Evolutionary conservation across 1,140 invertebrate genomes (phyloP), one percentile per base, ranked within the genome.

Genomic region (Hestina assimilis): DNA sequence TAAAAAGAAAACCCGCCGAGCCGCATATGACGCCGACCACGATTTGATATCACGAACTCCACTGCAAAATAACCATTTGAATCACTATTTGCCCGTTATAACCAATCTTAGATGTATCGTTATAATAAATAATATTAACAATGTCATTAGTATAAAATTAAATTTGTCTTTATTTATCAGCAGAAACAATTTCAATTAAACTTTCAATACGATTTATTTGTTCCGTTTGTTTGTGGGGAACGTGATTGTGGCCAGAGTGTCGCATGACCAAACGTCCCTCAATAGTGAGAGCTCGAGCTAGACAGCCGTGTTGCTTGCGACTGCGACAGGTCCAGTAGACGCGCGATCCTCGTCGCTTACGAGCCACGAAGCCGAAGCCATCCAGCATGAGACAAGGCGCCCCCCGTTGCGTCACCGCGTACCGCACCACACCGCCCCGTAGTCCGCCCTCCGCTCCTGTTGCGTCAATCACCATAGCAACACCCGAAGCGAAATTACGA

Each of bases 21-120:
- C 48, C 83, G 79, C 83, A 89, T 82, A 57, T 89, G 89, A 43
- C 89, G 75, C 17, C 87, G 71, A 3, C 89, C 87, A 14, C 89
- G 82, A 54, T 89, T 89, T 46, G 89, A 89, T 71, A 89, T 89
- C 76, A 89, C 83, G 76, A 89, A 89, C 68, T 89, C 83, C 43
- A 89, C 89, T 89, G 86, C 14, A 83, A 89, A 85, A 80, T 54
- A 77, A 56, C 60, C 59, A 63, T 33, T 46, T 54, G 50, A 28
- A 63, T 79, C 64, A 82, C 65, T 79, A 73, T 65, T 59, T 43
- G 53, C 67, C 60, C 63, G 59, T 59, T 40, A 47, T 31, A 31
- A 11, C 9, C 5, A 12, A 28, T 28, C 26, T 2, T 28, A 4
- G 3, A n/a, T n/a, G n/a, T n/a, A n/a, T n/a, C n/a, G n/a, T n/a